These are phyloP conservation scores for Colletes latitarsis DNA, from an alignment of 1,140 invertebrate species.

Conservation along the genomic window DNA sequence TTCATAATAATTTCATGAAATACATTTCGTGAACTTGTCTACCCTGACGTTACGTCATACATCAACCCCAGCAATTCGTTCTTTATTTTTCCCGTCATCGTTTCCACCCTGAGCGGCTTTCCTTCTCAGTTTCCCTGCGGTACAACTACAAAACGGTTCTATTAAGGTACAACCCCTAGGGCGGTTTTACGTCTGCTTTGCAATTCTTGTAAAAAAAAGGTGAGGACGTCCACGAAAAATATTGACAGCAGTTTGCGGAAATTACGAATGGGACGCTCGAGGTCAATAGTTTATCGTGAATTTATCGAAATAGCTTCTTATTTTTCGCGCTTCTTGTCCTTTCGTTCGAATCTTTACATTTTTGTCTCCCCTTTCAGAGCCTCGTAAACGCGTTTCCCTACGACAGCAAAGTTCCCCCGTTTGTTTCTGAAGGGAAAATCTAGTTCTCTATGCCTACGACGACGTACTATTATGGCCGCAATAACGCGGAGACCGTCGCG, in stretches of 20 bases:
- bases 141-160: slow-evolving; percentile 39
- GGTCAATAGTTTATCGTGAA: slow-evolving; percentile 20
- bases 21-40: too few species aligned
- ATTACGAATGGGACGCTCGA: background rate
- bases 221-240: slow-evolving; percentile 11
- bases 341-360: too few species aligned
- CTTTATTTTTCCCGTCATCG: slow-evolving; percentile 6
- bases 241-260: slow-evolving; percentile 18
- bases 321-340: background rate
- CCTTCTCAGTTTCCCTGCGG: background rate
- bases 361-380: background rate
- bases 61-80: slow-evolving; percentile 14
- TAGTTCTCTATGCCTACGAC: background rate
- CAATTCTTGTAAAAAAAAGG: slow-evolving; percentile 13
- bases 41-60: background rate
- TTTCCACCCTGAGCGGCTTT: background rate
- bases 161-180: slow-evolving; percentile 40
- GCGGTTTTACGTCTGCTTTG: slow-evolving; percentile 31
- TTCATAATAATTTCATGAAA: too few species aligned
- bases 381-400: background rate
- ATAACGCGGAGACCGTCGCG: background rate
- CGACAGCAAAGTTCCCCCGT: background rate
- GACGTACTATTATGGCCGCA: background rate
- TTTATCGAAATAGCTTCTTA: slow-evolving; percentile 36
- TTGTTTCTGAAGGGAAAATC: background rate